Evolutionary conservation across 2,113 vertebrate genomes (phyloP), one percentile per base, ranked within the genome.

Genomic region (Rhynchomys soricoides): DNA sequence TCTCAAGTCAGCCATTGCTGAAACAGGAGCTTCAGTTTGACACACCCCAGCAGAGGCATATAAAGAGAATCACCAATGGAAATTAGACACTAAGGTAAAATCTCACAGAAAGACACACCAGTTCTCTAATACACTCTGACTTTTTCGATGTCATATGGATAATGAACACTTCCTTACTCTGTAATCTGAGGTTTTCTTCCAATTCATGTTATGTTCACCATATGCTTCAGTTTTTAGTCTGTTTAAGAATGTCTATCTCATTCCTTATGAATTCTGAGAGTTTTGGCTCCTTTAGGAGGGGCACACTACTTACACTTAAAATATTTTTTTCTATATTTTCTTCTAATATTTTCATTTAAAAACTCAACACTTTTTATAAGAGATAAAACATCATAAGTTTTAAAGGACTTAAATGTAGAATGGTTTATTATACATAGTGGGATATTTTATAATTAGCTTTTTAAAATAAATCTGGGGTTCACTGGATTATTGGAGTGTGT

Each of bases 291-390:
- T 12, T 92, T 45, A 62, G 9, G 91, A 90, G 68, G 85, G 92
- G 10, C 52, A 86, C 57, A 45, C 43, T 86, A 68, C 43, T 92
- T 34, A 85, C 90, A 95, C 77, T 78, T 50, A 15, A 86, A 89
- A 91, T 86, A 81, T 89, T 93, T 90, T 40, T 93, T 71, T 40
- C 89, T 79, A 12, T 82, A 50, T 93, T 95, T 93, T 75, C 29
- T 93, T 96, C 70, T 64, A 94, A 86, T 96, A 52, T 79, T 87
- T 96, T 88, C 24, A 73, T 89, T 48, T 94, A 87, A 96, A 66
- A 78, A 77, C 70, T 91, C 40, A 88, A 78, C 40, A 62, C 48
- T 87, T 92, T 94, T 73, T n/a, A 55, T 73, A 75, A 52, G 55
- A 90, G 94, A 34, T 7, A 83, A 94, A 97, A 45, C 34, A 52